Evolutionary conservation across 2,888 invertebrate genomes (phyloP).

Genomic region (Carpatolechia fugitivella): DNA sequence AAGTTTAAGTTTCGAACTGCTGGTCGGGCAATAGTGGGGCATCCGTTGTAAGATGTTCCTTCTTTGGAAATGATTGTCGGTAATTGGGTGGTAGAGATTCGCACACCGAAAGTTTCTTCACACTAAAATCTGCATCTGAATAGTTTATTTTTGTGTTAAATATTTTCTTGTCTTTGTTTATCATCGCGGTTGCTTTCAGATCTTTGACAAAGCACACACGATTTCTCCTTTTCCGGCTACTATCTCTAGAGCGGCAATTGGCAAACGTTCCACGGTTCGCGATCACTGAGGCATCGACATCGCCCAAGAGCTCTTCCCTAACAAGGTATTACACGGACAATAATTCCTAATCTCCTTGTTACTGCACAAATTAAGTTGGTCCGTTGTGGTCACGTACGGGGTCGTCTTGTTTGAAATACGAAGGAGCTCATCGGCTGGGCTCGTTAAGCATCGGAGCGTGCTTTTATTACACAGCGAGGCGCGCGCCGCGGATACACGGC

Average conservation of each 20-base stretch:
- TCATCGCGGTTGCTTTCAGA: neutral
- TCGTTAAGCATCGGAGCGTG: slow-evolving; percentile 77
- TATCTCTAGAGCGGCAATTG: neutral
- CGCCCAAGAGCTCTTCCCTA: slow-evolving; percentile 5
- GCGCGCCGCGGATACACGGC: slow-evolving; percentile 65
- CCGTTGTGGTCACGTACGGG: slow-evolving; percentile 69
- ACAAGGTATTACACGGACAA: slow-evolving; percentile 40
- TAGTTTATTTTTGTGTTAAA: neutral
- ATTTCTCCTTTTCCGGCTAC: neutral
- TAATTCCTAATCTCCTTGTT: slow-evolving; percentile 67
- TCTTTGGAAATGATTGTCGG: neutral
- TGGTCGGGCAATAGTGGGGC: slow-evolving; percentile 32
- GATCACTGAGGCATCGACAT: neutral
- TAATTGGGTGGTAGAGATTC: neutral
- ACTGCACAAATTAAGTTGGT: slow-evolving; percentile 47
- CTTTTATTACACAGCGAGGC: slow-evolving; percentile 74
- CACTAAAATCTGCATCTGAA: neutral
- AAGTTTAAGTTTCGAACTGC: slow-evolving; percentile 57
- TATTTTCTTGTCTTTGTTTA: neutral
- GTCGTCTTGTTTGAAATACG: slow-evolving; percentile 75
- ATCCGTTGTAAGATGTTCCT: slow-evolving; percentile 34
- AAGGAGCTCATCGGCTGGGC: slow-evolving; percentile 73
- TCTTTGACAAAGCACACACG: neutral
- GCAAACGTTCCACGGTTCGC: neutral
- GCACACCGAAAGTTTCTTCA: neutral